A percentile compares a stretch with the other conserved stretches of the same genome.
Conservation (phyloP, 2,888 invertebrate genomes). For the Dexiosoma caninum region DNA sequence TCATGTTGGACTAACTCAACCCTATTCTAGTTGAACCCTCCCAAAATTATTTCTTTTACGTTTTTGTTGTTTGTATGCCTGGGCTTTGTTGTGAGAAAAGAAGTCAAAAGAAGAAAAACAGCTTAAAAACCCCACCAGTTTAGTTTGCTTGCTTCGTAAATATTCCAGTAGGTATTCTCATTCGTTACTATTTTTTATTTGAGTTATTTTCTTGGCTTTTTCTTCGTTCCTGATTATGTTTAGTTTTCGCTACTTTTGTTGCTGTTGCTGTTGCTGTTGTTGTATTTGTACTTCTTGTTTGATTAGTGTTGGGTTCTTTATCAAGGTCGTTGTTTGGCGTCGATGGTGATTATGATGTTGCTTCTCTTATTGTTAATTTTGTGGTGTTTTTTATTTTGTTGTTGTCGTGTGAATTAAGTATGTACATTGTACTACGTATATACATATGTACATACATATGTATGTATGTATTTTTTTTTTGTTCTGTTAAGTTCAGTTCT, state of each 20-base stretch:
- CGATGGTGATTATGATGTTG: conserved; percentile 48
- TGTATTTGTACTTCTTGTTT: conserved; percentile 28
- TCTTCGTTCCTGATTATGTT: conserved; percentile 46
- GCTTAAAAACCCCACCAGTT: conserved; percentile 21
- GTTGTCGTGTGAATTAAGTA: background rate
- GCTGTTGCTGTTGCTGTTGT: conserved; percentile 19
- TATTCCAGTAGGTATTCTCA: conserved; percentile 14
- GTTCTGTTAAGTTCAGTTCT: background rate
- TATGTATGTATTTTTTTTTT: background rate
- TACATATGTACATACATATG: background rate
- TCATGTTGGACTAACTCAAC: conserved; percentile 47
- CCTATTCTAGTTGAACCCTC: conserved; percentile 34
- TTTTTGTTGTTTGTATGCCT: conserved; percentile 9
- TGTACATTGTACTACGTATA: too few species aligned
- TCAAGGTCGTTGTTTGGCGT: conserved; percentile 76
- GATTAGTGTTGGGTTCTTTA: conserved; percentile 66
- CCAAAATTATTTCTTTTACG: background rate
- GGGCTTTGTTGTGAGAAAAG: background rate
- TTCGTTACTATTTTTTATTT: conserved; percentile 25
- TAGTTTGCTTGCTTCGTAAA: conserved; percentile 19
- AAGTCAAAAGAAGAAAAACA: background rate
- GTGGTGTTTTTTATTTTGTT: conserved; percentile 15
- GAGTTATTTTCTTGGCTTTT: conserved; percentile 19
- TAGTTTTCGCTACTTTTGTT: conserved; percentile 2
- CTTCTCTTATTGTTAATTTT: conserved; percentile 19